Evolutionary conservation across 2,113 vertebrate genomes (phyloP).

Genomic region (Haemorhous mexicanus): DNA sequence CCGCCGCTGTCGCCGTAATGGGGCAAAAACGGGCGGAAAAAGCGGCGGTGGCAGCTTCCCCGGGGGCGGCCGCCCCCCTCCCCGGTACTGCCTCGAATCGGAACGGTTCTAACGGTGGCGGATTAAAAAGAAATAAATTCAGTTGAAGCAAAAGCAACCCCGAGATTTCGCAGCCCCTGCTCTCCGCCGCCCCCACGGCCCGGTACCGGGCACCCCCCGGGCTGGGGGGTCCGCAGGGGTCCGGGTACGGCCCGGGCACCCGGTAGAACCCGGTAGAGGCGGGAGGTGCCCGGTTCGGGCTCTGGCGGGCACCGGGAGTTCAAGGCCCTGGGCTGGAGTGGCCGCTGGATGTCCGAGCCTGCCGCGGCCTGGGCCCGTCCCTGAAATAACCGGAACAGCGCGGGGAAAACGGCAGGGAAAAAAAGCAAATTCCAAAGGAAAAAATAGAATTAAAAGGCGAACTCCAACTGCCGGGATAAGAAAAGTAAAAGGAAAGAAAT

Average conservation of each 20-base stretch:
- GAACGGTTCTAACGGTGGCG: not conserved
- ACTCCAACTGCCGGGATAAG: rapidly evolving
- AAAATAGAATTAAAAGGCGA: not conserved
- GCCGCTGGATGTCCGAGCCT: not conserved
- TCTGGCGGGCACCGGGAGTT: not conserved
- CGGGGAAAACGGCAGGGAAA: rapidly evolving
- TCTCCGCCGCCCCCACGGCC: too few relatives aligned
- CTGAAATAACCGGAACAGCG: not conserved
- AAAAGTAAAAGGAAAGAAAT: not conserved
- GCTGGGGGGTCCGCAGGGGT: too few relatives aligned
- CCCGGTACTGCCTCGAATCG: not conserved
- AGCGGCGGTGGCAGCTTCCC: not conserved
- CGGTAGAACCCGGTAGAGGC: not conserved
- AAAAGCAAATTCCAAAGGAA: too few relatives aligned
- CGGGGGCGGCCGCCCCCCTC: not conserved
- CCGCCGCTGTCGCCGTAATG: too few relatives aligned
- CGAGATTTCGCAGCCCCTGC: rapidly evolving
- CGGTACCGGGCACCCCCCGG: not conserved
- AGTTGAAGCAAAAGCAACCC: not conserved
- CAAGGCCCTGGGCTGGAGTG: not conserved
- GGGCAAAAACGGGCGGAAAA: not conserved
- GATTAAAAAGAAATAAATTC: not conserved
- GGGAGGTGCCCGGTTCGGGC: too few relatives aligned
- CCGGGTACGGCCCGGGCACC: not conserved
- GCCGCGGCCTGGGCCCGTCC: not conserved